Evolutionary conservation across 30 jellyfish, hydroid and myxozoan genomes (phyloP).

Genomic region (Aurelia aurita): DNA sequence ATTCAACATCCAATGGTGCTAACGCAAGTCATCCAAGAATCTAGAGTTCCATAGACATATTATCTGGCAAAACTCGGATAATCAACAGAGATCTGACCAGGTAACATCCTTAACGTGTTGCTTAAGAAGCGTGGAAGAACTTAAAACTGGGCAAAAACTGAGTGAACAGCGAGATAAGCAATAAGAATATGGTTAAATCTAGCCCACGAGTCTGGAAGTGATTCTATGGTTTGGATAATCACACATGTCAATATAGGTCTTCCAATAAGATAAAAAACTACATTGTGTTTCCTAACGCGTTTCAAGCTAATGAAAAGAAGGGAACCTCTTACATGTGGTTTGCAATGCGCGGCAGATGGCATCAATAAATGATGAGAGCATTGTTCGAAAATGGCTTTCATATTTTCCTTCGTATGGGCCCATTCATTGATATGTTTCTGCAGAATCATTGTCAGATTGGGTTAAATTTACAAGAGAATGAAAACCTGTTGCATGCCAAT

Average conservation of each 20-base stretch:
- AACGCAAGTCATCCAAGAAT: no score
- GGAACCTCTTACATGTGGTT: constrained; percentile 39
- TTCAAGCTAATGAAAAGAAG: constrained; percentile 29
- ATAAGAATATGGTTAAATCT: background rate
- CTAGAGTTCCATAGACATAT: no score
- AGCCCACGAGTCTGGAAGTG: no score
- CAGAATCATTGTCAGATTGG: background rate
- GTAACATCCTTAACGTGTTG: no score
- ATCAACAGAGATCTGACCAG: no score
- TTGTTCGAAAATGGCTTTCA: constrained; percentile 5
- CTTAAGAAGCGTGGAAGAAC: no score
- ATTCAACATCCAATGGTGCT: no score
- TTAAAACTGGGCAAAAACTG: no score
- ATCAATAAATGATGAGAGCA: constrained; percentile 62
- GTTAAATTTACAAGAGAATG: constrained; percentile 4
- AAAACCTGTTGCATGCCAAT: constrained; percentile 13
- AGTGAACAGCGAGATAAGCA: background rate
- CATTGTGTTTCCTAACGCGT: constrained; percentile 29
- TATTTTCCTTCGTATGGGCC: constrained; percentile 19
- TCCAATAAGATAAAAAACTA: background rate
- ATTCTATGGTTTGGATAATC: background rate
- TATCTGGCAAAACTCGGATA: no score
- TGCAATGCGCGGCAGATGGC: constrained; percentile 48
- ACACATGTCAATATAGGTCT: constrained; percentile 16
- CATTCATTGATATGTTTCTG: constrained; percentile 33